phyloP scores from a whole-genome alignment of 2,113 vertebrate species.

The Eonycteris spelaea region DNA sequence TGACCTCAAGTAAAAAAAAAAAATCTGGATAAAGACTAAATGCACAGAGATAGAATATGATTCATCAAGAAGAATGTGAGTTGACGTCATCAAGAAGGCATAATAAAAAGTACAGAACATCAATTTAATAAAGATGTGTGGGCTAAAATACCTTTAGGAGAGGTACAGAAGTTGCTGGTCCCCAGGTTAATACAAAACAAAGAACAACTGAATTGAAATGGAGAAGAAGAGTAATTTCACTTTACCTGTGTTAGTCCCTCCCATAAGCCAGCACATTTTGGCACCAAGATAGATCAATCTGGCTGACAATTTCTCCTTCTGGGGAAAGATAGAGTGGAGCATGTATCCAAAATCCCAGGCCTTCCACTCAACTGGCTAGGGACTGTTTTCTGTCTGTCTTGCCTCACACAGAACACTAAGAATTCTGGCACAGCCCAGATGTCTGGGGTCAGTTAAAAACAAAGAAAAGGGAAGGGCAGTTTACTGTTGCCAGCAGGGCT shows the following conservation, averaged over 20 bases:
- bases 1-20: neutral
- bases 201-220: neutral
- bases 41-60: neutral
- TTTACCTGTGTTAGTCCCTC: neutral
- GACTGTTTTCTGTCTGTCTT: neutral
- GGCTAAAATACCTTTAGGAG: neutral
- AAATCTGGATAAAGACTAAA: neutral
- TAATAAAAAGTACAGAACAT: neutral
- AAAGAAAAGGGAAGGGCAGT: neutral
- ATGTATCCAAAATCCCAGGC: neutral
- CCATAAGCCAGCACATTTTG: neutral
- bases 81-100: neutral
- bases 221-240: neutral
- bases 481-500: neutral
- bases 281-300: neutral
- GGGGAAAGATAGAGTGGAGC: neutral
- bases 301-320: neutral
- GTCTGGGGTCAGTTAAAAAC: neutral
- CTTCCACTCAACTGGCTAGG: neutral
- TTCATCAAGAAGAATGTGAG: neutral
- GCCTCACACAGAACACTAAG: neutral
- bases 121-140: neutral
- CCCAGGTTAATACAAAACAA: neutral
- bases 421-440: neutral
- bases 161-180: neutral